Evolutionary conservation across 2,888 invertebrate genomes (phyloP).

Genomic region (Oasisia sp.): DNA sequence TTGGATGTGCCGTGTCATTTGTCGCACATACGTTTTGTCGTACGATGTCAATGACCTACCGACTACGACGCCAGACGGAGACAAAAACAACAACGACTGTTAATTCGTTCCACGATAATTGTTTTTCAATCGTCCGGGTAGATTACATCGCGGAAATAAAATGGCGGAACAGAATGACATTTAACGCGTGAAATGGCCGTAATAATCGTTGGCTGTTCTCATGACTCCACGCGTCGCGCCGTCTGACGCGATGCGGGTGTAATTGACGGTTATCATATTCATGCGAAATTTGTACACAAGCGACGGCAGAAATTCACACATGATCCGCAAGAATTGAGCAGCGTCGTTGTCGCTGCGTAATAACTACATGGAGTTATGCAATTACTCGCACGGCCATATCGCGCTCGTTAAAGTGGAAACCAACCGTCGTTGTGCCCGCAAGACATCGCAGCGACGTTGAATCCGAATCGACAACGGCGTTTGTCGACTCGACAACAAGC

Average conservation of each 20-base stretch:
- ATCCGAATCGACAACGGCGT: neutral
- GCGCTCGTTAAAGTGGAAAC: slow-evolving; percentile 10
- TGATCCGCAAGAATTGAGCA: neutral
- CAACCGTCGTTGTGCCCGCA: neutral
- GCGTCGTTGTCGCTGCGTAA: neutral
- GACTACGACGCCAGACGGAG: neutral
- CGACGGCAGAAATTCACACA: neutral
- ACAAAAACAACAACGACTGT: neutral
- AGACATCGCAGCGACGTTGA: neutral
- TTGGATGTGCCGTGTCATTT: neutral
- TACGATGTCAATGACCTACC: neutral
- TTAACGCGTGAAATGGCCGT: neutral
- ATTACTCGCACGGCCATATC: neutral
- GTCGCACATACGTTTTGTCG: neutral
- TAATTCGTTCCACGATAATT: neutral
- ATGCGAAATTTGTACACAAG: neutral
- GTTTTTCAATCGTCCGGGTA: neutral
- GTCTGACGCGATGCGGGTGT: neutral
- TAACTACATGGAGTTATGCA: neutral
- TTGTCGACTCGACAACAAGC: neutral
- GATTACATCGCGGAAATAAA: neutral
- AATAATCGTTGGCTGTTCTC: neutral
- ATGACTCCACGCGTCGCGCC: neutral
- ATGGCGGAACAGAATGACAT: neutral
- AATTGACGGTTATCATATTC: slow-evolving; percentile 10